Base-by-base conservation (phyloP, 2,797 vertebrate genomes). In the Mus caroli region DNA sequence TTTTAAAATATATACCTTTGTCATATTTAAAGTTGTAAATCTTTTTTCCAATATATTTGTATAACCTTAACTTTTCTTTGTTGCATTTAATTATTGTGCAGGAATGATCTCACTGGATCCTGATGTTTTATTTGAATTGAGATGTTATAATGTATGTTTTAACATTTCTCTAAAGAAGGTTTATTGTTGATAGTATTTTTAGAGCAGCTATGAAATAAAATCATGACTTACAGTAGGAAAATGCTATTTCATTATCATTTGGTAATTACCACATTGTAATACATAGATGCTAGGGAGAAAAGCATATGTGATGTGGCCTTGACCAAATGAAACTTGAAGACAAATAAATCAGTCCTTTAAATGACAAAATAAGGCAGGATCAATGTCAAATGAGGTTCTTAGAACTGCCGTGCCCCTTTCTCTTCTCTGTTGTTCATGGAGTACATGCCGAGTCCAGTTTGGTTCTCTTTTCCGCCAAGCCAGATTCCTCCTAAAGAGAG, bases 91-190 rank as follows among this genome's bases (percentile, higher is more conserved):
- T 95, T 79, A 64, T 73, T 96, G 77, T 40, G 1, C 46, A 94
- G 52, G 6, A 56, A 90, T 95, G 82, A 88, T 93, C 26, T 56
- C 62, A 93, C 31, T 0, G 0, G 96, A 97, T 96, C 0, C 0
- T 76, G 56, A 7, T 84, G 0, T 85, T 92, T 95, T 56, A 77
- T 96, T 54, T 95, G 13, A 97, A 92, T 92, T 73, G 80, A 90
- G 94, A 91, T 94, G 28, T 67, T 91, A 52, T 64, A 92, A 13
- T 71, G 80, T 82, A 69, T 78, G 5, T 88, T 88, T 75, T n/a
- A 54, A 71, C 83, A 19, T 91, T 95, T 2, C 56, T 94, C 10
- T 90, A 54, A 91, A 90, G 46, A 85, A 37, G 8, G 40, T 89
- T 92, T 84, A 75, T 28, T 86, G 75, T 92, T 95, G 64, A 52